phyloP scores from a whole-genome alignment of 2,797 vertebrate species.

The Chromis chromis region DNA sequence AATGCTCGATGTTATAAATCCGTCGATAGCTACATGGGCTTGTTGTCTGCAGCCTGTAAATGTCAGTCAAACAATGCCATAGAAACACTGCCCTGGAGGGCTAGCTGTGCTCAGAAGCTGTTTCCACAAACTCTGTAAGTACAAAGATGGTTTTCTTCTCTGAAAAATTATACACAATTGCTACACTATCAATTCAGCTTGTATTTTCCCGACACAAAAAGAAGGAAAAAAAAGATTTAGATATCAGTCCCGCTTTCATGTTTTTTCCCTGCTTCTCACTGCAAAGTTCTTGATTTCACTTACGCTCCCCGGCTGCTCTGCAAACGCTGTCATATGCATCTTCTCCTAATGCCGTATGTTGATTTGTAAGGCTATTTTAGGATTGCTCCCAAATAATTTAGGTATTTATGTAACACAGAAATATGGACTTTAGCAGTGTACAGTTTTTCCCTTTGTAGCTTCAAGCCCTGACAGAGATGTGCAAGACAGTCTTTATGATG shows the following conservation, averaged over 20 bases:
- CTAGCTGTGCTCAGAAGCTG: not conserved
- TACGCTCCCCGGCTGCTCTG: not conserved
- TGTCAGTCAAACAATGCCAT: not conserved
- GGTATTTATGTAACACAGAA: constrained; percentile 56
- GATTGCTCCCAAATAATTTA: constrained; percentile 45
- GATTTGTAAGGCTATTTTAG: constrained; percentile 52
- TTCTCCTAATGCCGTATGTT: constrained; percentile 34
- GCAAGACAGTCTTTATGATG: constrained; percentile 40
- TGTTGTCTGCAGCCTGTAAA: not conserved
- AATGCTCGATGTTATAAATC: not conserved
- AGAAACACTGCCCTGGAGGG: not conserved
- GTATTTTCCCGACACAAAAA: not conserved
- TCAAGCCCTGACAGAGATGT: constrained; percentile 45
- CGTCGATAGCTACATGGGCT: not conserved
- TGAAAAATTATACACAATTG: not conserved
- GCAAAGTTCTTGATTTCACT: constrained; percentile 6
- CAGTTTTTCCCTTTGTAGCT: constrained; percentile 54
- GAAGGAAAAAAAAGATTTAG: too few relatives aligned
- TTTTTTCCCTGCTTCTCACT: not conserved
- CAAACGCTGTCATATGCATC: constrained; percentile 4
- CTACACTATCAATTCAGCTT: not conserved
- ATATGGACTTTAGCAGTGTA: constrained; percentile 32
- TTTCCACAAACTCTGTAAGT: not conserved
- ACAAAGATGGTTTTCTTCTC: not conserved
- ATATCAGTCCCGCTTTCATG: not conserved